phyloP scores from a whole-genome alignment of 2,113 vertebrate species.

The Hydropotes inermis region DNA sequence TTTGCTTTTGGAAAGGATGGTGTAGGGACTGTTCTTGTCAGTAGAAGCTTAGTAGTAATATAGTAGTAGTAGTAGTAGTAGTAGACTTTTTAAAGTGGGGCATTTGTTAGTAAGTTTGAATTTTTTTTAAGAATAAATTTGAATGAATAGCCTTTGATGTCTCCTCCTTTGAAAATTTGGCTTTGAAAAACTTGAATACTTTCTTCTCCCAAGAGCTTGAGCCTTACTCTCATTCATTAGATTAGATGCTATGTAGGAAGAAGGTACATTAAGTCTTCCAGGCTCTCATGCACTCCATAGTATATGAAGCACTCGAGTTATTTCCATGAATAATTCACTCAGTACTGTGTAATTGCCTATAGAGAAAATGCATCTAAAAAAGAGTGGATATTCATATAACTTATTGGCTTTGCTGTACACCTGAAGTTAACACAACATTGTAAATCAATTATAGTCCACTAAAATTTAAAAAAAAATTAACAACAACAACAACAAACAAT shows the following conservation, averaged over 20 bases:
- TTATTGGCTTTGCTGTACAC: not conserved
- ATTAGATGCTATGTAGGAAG: not conserved
- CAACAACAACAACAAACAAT: not conserved
- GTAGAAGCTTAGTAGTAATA: not conserved
- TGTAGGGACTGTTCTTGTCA: not conserved
- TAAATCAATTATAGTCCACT: not conserved
- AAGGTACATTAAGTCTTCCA: not conserved
- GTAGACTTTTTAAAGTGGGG: not conserved
- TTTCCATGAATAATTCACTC: not conserved
- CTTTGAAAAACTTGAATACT: not conserved
- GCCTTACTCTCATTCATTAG: not conserved
- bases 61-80: not conserved
- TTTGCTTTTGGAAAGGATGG: not conserved
- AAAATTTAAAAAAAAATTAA: not conserved
- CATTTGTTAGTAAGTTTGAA: constrained; percentile 7
- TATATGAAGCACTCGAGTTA: not conserved
- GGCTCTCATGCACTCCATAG: not conserved
- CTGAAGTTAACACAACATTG: not conserved
- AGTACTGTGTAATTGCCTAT: not conserved
- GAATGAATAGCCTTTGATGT: not conserved
- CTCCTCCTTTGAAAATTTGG: not conserved
- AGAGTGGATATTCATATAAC: not conserved
- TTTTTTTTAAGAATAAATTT: not conserved
- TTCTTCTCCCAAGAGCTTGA: not conserved
- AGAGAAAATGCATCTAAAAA: not conserved